A percentile compares a stretch with the other conserved stretches of the same genome.
Evolutionary conservation across 2,797 vertebrate species (phyloP).

Genomic region (Propithecus perrieri): DNA sequence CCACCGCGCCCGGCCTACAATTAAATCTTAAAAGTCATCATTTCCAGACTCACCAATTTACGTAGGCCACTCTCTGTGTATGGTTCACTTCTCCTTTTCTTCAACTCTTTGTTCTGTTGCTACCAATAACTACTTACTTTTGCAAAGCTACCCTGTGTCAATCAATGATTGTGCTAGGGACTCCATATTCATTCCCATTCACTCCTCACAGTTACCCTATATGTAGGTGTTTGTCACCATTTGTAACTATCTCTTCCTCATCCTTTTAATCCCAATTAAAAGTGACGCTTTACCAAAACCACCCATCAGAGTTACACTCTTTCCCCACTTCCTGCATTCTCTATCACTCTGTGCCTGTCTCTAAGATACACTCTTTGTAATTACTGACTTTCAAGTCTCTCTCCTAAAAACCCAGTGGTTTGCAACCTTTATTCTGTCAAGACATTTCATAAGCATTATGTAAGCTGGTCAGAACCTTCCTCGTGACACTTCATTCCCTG

Average conservation of each 20-base stretch:
- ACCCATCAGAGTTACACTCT: not conserved
- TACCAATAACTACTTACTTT: not conserved
- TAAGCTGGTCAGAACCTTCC: not conserved
- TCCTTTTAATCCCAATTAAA: not conserved
- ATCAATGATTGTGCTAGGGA: not conserved
- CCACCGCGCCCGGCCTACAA: too few species aligned
- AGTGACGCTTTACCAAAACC: not conserved
- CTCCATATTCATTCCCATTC: not conserved
- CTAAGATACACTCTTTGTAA: conserved; percentile 21
- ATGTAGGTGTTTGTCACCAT: not conserved
- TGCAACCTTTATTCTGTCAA: conserved; percentile 41
- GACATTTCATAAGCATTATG: conserved; percentile 29
- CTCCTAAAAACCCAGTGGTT: not conserved
- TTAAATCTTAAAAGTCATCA: not conserved
- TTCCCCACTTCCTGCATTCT: not conserved
- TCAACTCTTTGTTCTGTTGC: not conserved
- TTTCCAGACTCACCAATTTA: not conserved
- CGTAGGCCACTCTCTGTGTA: not conserved
- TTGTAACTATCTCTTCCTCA: not conserved
- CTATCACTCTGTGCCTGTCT: not conserved
- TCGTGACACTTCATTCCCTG: not conserved
- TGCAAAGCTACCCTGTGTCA: not conserved
- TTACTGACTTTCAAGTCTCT: not conserved
- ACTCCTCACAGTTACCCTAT: not conserved
- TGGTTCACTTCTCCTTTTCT: not conserved